Base-by-base conservation (phyloP, 35 echinoderm and acorn worm species). In the Holothuria glaberrima region DNA sequence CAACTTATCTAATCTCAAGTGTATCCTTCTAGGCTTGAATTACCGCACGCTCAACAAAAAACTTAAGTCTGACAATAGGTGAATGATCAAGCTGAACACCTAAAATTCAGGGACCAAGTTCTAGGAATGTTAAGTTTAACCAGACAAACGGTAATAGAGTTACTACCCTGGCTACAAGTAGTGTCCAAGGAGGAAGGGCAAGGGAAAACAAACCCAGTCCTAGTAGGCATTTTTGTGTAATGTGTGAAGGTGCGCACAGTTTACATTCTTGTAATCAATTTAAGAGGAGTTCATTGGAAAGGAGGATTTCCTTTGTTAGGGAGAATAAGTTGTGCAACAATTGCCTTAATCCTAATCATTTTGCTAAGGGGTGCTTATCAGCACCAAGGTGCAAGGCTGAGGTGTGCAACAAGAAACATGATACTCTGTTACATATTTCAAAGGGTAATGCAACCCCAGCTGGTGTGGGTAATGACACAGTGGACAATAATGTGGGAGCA, bases 311-410 rank as follows among this genome's bases (percentile, higher is more conserved):
- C 25, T 74, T 74, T 74, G 70, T 74, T 27, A 74, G 70, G 35
- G 70, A 74, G 20, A 74, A 74, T 4, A 30, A 21, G 32, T 74
- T 74, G 38, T 34, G 70, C 35, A 74, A 74, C 18, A 74, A 41
- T 36, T 74, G 70, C 38, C 22, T 71, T 21, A 71, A 31, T 29
- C 68, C 68, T 14, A 71, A 71, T 71, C 68, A 71, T 27, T 71
- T 71, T 29, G 68, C 68, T 9, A 71, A 71, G 9, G 68, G 68
- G 5, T 71, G 68, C 16, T 5, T 71, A 30, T 18, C 33, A 29
- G 65, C 65, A 19, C 65, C 65, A 25, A 68, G 33, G 68, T 71
- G 68, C 30, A 71, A 26, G 33, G 16, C 30, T 31, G 68, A 71
- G 27, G 27, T 13, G 4, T 71, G 68, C 33, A 21, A 71, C 30